phyloP scores from a whole-genome alignment of 2,113 vertebrate species.

The Austrofundulus limnaeus region DNA sequence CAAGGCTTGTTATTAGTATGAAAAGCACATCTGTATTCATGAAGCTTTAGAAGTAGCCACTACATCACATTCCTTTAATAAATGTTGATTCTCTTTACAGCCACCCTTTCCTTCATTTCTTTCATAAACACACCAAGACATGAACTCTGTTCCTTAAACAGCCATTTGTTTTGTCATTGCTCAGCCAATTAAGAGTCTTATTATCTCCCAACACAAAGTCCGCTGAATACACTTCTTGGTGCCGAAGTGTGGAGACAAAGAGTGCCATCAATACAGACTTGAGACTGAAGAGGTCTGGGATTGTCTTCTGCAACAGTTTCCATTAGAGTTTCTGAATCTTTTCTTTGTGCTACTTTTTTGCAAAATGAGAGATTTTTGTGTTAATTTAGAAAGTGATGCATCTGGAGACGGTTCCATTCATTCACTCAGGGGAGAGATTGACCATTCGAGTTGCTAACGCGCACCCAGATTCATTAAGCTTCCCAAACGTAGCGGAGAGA shows the following conservation, averaged over 20 bases:
- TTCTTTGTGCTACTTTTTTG: constrained; percentile 33
- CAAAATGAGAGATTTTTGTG: constrained; percentile 22
- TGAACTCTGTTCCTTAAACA: constrained; percentile 51
- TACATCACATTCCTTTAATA: constrained; percentile 39
- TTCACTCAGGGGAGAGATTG: constrained; percentile 20
- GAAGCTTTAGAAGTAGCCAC: constrained; percentile 27
- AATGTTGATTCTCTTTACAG: constrained; percentile 48
- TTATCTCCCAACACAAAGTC: constrained; percentile 62
- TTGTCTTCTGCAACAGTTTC: constrained; percentile 46
- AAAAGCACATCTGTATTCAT: constrained; percentile 35
- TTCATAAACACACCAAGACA: constrained; percentile 48
- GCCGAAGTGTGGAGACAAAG: constrained; percentile 57
- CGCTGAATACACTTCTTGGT: constrained; percentile 64
- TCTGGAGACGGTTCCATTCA: constrained; percentile 30
- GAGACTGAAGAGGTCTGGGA: constrained; percentile 36
- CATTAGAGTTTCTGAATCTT: constrained; percentile 23
- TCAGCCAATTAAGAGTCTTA: constrained; percentile 66
- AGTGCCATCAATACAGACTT: constrained; percentile 39
- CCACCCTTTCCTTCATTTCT: constrained; percentile 47
- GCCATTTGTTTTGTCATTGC: constrained; percentile 53
- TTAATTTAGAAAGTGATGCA: constrained; percentile 32
- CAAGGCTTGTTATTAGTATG: neutral
- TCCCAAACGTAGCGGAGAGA: constrained; percentile 5
- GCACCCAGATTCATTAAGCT: constrained; percentile 42
- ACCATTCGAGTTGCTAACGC: constrained; percentile 17